Evolutionary conservation across 2,888 invertebrate species (phyloP).

Genomic region (Nipponacmea schrenckii): DNA sequence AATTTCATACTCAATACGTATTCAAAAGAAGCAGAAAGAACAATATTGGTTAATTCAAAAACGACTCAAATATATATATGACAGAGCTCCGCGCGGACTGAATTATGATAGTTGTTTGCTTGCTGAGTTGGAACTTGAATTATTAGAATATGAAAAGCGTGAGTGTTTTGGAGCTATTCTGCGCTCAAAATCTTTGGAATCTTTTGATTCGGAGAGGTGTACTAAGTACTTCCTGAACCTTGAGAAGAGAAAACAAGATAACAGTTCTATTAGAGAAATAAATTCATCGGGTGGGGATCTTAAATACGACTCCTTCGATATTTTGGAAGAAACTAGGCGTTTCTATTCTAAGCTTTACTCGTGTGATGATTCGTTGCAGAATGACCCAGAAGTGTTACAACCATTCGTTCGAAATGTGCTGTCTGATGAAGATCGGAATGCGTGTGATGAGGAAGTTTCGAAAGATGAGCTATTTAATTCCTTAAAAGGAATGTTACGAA

Average conservation of each 20-base stretch:
- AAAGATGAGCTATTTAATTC: too few species aligned
- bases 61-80: neutral
- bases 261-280: constrained; percentile 14
- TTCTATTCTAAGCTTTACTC: constrained; percentile 15
- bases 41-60: neutral
- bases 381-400: neutral
- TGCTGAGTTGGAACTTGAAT: neutral
- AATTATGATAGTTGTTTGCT: neutral
- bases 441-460: constrained; percentile 10
- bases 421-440: neutral
- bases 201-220: neutral
- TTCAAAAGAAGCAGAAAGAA: neutral
- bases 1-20: neutral
- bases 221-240: constrained; percentile 20
- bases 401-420: neutral
- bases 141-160: neutral
- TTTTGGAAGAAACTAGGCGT: neutral
- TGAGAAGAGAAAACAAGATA: constrained; percentile 11
- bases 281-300: neutral
- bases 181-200: neutral
- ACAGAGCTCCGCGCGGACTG: neutral
- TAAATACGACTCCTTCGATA: neutral
- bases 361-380: constrained; percentile 12
- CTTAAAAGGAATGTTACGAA: constrained; percentile 25
- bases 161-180: neutral